Evolutionary conservation across 2,113 vertebrate genomes (phyloP).

Genomic region (Platysteira castanea): DNA sequence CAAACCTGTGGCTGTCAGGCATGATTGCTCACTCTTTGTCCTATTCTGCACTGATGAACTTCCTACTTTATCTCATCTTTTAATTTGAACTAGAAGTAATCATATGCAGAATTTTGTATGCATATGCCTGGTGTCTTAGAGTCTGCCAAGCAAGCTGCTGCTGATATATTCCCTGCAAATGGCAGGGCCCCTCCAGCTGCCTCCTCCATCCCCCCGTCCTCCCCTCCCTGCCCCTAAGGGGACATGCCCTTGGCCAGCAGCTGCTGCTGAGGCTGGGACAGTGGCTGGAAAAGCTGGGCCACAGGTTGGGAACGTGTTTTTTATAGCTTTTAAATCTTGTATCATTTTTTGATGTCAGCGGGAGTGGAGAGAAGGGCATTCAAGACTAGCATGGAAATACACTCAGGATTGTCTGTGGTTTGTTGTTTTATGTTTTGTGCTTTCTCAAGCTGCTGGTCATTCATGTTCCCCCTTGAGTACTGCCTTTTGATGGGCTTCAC

Average conservation of each 20-base stretch:
- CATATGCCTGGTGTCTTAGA: background rate
- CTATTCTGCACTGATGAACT: background rate
- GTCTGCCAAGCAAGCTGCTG: background rate
- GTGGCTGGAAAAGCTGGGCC: background rate
- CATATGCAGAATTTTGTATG: background rate
- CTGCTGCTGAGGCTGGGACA: background rate
- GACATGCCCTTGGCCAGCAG: background rate
- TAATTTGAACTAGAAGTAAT: background rate
- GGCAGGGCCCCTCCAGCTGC: background rate
- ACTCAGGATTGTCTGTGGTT: background rate
- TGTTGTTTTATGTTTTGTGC: background rate
- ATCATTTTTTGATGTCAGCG: background rate
- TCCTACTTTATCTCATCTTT: background rate
- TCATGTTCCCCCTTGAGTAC: background rate
- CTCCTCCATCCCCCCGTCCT: background rate
- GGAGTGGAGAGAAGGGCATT: background rate
- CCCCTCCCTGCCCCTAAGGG: background rate
- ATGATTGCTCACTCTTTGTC: background rate
- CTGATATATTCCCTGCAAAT: background rate
- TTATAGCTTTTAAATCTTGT: background rate
- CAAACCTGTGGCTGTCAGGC: background rate
- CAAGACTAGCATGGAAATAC: background rate
- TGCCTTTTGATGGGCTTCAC: background rate
- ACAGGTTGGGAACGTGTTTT: background rate
- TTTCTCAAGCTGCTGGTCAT: background rate